Evolutionary conservation across 2,888 invertebrate species (phyloP), one percentile per base, ranked within the genome.

Genomic region (Ornithoptera alexandrae): DNA sequence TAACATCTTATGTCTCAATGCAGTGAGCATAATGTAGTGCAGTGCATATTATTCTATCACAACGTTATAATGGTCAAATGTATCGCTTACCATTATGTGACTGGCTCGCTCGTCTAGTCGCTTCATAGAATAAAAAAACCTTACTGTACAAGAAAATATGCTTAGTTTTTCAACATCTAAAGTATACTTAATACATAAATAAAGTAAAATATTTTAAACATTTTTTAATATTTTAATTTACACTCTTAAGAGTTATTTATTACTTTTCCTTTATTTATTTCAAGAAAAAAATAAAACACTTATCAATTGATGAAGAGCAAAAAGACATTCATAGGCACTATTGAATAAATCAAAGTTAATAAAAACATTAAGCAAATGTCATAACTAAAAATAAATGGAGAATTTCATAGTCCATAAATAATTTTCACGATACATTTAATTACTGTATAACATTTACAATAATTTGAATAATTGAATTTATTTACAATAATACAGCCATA

Each of bases 401-500:
- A 62, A 57, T 62, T 65, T 62, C 17, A 62, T 62, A 56, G 58
- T 46, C 30, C 56, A 69, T 69, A 65, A 65, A 69, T 69, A 58
- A 62, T 56, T 20, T 22, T 22, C 61, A 53, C 24, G 59, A 68
- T n/a, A 42, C 58, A 57, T 46, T 65, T 65, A 65, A 50, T 61
- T 65, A 57, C 62, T 65, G 36, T 62, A 22, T 64, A 53, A 63
- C 60, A 82, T 81, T 82, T 80, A 81, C 81, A 83, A 80, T 73
- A 73, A 83, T 84, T 83, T 85, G 76, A 85, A 85, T 83, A 69
- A 58, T 58, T 65, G 69, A 82, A 83, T 80, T 84, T 81, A 84
- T 87, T 85, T 84, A 86, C 82, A 76, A 72, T 81, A 81, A 82
- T 83, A 80, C 80, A 82, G 77, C 78, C 80, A 81, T 85, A 79